Conservation (phyloP, 1,140 invertebrate genomes). For the Drosophila ironensis region DNA sequence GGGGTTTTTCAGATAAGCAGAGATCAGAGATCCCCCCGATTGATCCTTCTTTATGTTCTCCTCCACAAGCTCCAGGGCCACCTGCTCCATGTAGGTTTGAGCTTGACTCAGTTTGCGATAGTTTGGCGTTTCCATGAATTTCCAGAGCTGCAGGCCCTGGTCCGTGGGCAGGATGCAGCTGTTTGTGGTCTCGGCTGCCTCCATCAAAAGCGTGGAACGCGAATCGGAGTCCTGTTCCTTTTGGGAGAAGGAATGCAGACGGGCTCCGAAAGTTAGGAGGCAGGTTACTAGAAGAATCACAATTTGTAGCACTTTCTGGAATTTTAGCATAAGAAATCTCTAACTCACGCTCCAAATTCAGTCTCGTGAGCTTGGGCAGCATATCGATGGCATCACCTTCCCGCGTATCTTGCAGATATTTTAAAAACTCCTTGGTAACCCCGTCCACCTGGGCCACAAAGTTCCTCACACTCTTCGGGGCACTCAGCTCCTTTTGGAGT, state of each 20-base stretch:
- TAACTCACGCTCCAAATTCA: slow-evolving; percentile 88
- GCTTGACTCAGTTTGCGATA: slow-evolving; percentile 88
- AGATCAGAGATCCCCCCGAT: slow-evolving; percentile 84
- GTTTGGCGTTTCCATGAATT: slow-evolving; percentile 87
- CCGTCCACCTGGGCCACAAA: slow-evolving; percentile 86
- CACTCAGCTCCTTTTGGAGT: slow-evolving; percentile 91
- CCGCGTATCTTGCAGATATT: slow-evolving; percentile 66
- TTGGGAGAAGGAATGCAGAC: slow-evolving; percentile 86
- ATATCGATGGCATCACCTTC: slow-evolving; percentile 84
- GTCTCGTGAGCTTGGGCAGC: slow-evolving; percentile 86
- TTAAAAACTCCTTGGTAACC: slow-evolving; percentile 87
- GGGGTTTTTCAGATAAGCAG: slow-evolving; percentile 86
- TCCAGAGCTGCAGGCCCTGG: slow-evolving; percentile 89
- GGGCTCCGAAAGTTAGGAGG: slow-evolving; percentile 86
- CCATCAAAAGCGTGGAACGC: slow-evolving; percentile 86
- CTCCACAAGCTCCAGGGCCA: slow-evolving; percentile 87
- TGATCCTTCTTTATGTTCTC: slow-evolving; percentile 82
- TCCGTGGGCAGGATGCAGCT: slow-evolving; percentile 87
- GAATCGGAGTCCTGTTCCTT: slow-evolving; percentile 84
- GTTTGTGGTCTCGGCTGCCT: slow-evolving; percentile 88
- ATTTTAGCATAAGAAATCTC: not conserved
- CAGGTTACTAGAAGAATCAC: slow-evolving; percentile 85
- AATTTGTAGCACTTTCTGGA: not conserved
- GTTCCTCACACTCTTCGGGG: slow-evolving; percentile 86
- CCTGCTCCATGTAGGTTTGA: slow-evolving; percentile 89